Evolutionary conservation across 2,113 vertebrate species (phyloP).

Genomic region (Microtus montanus): DNA sequence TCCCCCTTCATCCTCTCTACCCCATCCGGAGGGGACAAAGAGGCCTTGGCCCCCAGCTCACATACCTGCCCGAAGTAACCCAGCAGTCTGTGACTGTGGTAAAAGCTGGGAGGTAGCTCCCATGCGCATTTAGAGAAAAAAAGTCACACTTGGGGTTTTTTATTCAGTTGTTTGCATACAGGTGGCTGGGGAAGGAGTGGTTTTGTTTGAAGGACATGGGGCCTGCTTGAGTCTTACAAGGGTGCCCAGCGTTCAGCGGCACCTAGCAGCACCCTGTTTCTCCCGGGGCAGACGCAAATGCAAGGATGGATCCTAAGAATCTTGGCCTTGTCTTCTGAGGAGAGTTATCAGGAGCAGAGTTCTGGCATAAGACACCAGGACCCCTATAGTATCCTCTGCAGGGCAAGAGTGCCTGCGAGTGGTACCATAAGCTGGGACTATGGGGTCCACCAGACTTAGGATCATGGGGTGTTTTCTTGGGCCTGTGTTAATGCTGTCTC

Average conservation of each 20-base stretch:
- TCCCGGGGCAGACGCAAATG: not conserved
- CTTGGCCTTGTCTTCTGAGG: not conserved
- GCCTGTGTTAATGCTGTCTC: not conserved
- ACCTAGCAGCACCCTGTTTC: too few species aligned
- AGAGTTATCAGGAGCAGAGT: not conserved
- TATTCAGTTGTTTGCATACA: constrained; percentile 64
- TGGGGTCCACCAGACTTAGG: not conserved
- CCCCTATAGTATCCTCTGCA: not conserved
- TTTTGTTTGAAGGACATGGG: not conserved
- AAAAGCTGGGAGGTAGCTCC: constrained; percentile 72
- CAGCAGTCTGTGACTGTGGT: not conserved
- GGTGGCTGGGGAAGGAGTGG: constrained; percentile 21
- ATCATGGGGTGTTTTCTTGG: not conserved
- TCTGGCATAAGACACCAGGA: not conserved
- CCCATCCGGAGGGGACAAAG: not conserved
- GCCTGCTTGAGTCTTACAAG: not conserved
- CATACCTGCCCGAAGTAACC: not conserved
- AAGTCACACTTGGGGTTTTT: not conserved
- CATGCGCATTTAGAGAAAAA: constrained; percentile 79
- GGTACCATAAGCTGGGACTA: too few species aligned
- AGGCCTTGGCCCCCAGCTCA: not conserved
- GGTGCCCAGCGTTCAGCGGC: not conserved
- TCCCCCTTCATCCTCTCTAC: not conserved
- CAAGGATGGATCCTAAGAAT: accelerated
- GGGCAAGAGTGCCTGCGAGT: not conserved